phyloP scores from a whole-genome alignment of 2,113 vertebrate genomes.

The Pycnonotus jocosus region DNA sequence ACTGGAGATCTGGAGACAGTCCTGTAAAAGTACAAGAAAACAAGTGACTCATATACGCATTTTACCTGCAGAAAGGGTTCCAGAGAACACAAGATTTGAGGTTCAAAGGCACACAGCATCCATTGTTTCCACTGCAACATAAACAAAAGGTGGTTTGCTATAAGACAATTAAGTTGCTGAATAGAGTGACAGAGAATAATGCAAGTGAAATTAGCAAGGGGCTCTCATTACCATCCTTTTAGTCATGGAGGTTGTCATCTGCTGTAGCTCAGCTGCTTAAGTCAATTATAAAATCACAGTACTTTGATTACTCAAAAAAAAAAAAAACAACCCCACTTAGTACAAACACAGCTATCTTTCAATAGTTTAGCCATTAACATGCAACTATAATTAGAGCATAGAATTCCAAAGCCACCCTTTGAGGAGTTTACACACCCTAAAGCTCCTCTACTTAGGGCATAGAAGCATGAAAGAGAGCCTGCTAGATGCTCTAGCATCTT shows the following conservation, averaged over 20 bases:
- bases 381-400: background rate
- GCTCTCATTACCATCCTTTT: background rate
- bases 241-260: background rate
- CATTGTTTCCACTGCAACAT: background rate
- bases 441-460: background rate
- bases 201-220: background rate
- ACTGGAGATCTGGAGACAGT: slow-evolving; percentile 91
- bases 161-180: background rate
- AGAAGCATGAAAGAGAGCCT: background rate
- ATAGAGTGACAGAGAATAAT: background rate
- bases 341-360: background rate
- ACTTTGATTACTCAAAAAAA: background rate
- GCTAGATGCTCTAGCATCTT: background rate
- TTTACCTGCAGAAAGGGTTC: background rate
- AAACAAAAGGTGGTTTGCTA: background rate
- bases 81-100: background rate
- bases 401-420: background rate
- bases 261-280: background rate
- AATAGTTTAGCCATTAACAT: background rate
- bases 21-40: slow-evolving; percentile 70
- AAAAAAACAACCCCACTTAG: background rate
- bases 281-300: background rate
- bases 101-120: background rate
- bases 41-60: background rate
- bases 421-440: background rate